A percentile compares a stretch with the other conserved stretches of the same genome.
Evolutionary conservation across 2,113 vertebrate species (phyloP).

Genomic region (Azemiops feae): DNA sequence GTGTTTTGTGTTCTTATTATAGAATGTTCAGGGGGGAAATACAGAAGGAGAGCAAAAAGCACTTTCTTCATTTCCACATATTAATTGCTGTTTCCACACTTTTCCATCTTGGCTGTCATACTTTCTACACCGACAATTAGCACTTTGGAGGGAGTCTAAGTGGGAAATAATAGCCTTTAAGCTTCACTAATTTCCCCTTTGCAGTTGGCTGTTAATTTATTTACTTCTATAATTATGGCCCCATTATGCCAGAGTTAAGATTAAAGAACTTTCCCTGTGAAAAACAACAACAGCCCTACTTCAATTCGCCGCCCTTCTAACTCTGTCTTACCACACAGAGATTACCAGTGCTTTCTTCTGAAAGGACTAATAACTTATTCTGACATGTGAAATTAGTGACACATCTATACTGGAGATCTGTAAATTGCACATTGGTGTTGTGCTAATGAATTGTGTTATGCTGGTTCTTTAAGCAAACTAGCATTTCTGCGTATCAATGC

Average conservation of each 20-base stretch:
- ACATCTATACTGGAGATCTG: neutral
- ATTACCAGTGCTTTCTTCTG: neutral
- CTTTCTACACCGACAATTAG: neutral
- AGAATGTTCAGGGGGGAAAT: neutral
- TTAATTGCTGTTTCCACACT: conserved; percentile 19
- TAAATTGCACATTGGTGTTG: neutral
- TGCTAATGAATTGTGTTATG: neutral
- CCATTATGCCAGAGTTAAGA: neutral
- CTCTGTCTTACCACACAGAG: neutral
- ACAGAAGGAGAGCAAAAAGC: neutral
- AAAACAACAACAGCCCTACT: neutral
- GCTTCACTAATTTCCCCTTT: neutral
- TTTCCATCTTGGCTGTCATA: conserved; percentile 3
- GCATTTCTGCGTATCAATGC: neutral
- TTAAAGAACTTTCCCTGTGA: neutral
- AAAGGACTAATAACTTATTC: neutral
- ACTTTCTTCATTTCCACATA: conserved; percentile 10
- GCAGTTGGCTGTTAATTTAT: conserved; percentile 1
- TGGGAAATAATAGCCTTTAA: conserved; percentile 3
- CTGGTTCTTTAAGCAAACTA: neutral
- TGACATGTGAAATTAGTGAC: neutral
- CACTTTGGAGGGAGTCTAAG: conserved; percentile 4
- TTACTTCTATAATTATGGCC: conserved; percentile 10
- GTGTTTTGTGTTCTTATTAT: conserved; percentile 5
- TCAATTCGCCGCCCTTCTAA: neutral